These are phyloP conservation scores for Pionites leucogaster DNA, from an alignment of 2,113 vertebrate genomes.

Conservation along the genomic window DNA sequence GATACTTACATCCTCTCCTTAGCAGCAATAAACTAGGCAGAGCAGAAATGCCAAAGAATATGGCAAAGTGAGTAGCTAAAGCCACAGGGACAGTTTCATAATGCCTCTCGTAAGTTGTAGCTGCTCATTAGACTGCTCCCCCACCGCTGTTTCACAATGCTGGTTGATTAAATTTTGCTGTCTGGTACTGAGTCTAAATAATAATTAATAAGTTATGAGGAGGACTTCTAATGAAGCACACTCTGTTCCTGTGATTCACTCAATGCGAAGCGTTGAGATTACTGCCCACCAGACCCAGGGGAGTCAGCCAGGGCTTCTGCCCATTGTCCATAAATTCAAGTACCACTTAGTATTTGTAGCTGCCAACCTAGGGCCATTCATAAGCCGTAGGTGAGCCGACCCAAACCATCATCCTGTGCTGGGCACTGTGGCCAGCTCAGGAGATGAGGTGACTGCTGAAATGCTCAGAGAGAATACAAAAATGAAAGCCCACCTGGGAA, in stretches of 20 bases:
- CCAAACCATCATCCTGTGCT: background rate
- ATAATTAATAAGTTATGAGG: slow-evolving; percentile 50
- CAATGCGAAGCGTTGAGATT: fast-evolving
- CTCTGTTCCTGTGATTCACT: background rate
- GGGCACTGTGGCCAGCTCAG: background rate
- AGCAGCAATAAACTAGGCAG: background rate
- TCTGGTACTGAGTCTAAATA: slow-evolving; percentile 39
- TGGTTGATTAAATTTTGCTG: slow-evolving; percentile 32
- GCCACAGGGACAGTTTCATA: background rate
- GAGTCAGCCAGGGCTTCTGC: background rate
- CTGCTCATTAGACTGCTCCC: background rate
- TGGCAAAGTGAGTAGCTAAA: background rate
- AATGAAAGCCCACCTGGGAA: background rate
- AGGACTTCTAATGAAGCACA: background rate
- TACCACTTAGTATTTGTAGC: fast-evolving
- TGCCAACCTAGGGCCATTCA: background rate
- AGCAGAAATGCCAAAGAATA: background rate
- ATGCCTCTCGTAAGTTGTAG: background rate
- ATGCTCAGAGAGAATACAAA: background rate
- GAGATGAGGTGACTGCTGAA: fast-evolving
- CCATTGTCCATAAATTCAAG: background rate
- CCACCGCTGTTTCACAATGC: slow-evolving; percentile 6
- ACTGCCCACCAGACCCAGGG: background rate
- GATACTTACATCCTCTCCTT: background rate
- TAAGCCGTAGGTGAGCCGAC: background rate